Base-by-base conservation (phyloP, 2,888 invertebrate species). In the Strigamia crassipes region DNA sequence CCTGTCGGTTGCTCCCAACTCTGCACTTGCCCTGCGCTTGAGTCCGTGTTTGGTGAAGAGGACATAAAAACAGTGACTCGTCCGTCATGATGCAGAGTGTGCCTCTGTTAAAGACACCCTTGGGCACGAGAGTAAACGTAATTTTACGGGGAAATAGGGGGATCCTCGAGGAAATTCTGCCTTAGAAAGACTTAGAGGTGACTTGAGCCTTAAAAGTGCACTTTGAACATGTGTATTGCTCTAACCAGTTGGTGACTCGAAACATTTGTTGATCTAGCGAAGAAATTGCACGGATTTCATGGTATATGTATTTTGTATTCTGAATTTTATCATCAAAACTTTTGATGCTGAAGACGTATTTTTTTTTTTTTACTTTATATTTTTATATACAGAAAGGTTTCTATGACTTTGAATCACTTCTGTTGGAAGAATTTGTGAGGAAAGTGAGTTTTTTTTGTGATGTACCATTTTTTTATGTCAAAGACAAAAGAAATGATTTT, bases 91-190 rank as follows among this genome's bases (percentile, higher is more conserved):
- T 73, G 73, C 73, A 73, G 73, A 73, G 73, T 73, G 73, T 73
- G 8, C 31, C 31, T 31, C 73, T 73, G 73, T 73, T 73, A 73
- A 73, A 73, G 73, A 73, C 73, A 73, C 73, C 73, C 73, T 73
- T 73, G 73, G 73, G 73, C 73, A 73, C 73, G 73, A 73, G 73
- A 73, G 73, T 73, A 73, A 73, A 73, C 73, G 73, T 73, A 73
- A 73, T 73, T 73, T 73, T 73, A 73, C 73, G 73, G 73, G 73
- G 73, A 73, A 73, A 73, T 27, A 73, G 73, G 73, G 61, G 73
- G 73, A 73, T 23, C 23, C 27, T 27, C 73, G 73, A 73, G 73
- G 13, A 73, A 73, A 73, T 73, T 10, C 73, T 73, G 73, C 73
- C 1, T 15, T 73, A 73, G 73, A 73, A n/a, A n/a, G 73, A 27